phyloP scores from a whole-genome alignment of 2,797 vertebrate species.

The Poecilia gillii region DNA sequence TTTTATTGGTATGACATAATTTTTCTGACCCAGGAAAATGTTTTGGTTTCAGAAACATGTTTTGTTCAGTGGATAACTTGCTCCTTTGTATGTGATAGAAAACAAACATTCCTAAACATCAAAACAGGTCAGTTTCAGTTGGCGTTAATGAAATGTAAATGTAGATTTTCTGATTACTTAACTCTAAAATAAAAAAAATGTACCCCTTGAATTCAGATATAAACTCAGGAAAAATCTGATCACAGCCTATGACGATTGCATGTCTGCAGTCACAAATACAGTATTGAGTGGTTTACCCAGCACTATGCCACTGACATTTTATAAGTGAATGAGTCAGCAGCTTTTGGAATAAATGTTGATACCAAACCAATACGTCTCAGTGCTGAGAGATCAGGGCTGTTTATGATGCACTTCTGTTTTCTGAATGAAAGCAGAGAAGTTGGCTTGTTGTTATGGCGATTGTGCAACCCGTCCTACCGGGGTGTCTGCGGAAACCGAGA shows the following conservation, averaged over 20 bases:
- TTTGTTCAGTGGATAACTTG: neutral
- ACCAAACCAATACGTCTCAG: conserved; percentile 5
- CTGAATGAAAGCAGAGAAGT: conserved; percentile 51
- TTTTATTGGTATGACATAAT: neutral
- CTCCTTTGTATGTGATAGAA: neutral
- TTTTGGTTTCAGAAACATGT: neutral
- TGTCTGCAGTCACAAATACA: neutral
- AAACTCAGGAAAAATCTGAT: neutral
- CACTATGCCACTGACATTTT: neutral
- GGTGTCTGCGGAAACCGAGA: conserved; percentile 63
- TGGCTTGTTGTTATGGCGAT: conserved; percentile 78
- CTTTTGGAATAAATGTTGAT: neutral
- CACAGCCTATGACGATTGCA: neutral
- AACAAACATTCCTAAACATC: neutral
- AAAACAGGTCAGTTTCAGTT: neutral
- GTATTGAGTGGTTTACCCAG: neutral
- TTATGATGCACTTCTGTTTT: conserved; percentile 23
- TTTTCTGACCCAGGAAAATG: neutral
- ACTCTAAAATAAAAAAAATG: neutral
- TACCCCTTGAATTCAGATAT: neutral
- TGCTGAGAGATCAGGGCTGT: conserved; percentile 7
- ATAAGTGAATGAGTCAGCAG: neutral
- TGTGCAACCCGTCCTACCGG: conserved; percentile 65
- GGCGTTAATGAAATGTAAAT: neutral
- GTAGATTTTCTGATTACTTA: neutral